Conservation (phyloP, 2,888 invertebrate genomes). For the Apamea sordens region DNA sequence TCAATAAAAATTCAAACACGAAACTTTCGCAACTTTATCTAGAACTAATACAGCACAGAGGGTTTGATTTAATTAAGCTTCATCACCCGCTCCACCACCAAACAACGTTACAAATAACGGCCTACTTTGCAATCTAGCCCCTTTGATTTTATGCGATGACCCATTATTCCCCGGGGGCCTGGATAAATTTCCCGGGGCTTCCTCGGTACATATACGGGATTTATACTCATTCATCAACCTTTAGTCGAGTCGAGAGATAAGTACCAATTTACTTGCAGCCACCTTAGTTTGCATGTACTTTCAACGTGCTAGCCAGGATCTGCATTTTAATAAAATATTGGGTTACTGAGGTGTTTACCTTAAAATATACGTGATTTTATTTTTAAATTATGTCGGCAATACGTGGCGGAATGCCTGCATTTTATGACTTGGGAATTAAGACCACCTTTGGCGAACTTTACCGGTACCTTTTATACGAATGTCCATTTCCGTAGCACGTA, state of each 20-base stretch:
- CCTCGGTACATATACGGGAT: constrained; percentile 56
- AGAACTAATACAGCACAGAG: constrained; percentile 36
- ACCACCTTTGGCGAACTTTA: not conserved
- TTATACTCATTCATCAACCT: constrained; percentile 70
- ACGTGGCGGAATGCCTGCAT: constrained; percentile 6
- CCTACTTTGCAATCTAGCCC: constrained; percentile 65
- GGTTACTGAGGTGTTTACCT: constrained; percentile 47
- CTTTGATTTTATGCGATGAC: constrained; percentile 69
- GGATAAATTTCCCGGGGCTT: constrained; percentile 65
- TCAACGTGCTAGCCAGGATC: constrained; percentile 44
- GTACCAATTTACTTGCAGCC: constrained; percentile 67
- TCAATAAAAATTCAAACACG: constrained; percentile 5
- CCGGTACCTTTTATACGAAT: not conserved
- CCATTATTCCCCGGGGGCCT: constrained; percentile 66
- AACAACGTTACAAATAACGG: constrained; percentile 63
- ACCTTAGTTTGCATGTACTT: constrained; percentile 64
- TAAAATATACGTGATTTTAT: constrained; percentile 48
- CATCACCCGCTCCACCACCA: constrained; percentile 42
- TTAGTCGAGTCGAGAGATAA: constrained; percentile 61
- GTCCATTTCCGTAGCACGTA: too few relatives aligned
- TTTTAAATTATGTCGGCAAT: constrained; percentile 37
- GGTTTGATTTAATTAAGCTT: constrained; percentile 63
- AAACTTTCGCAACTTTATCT: constrained; percentile 15
- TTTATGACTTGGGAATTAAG: constrained; percentile 23
- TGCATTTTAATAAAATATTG: constrained; percentile 62